Percentiles rank a stretch among this genome's conserved stretches.
Evolutionary conservation across 2,797 vertebrate genomes (phyloP).

Genomic region (Coendou prehensilis): DNA sequence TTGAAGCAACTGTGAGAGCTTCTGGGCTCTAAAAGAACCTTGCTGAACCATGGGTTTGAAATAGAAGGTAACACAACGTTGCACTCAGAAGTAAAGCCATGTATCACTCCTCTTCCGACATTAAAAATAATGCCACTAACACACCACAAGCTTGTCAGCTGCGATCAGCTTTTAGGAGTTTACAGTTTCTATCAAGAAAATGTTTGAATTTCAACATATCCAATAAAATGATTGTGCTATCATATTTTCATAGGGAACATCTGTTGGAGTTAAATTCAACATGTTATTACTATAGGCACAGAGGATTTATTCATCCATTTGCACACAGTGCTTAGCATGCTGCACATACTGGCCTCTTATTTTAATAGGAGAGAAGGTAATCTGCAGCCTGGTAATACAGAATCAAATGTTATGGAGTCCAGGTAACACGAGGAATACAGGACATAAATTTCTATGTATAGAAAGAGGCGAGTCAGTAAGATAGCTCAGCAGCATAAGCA

Average conservation of each 20-base stretch:
- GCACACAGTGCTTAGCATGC: neutral
- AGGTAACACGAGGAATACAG: slow-evolving; percentile 84
- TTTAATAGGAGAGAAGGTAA: slow-evolving; percentile 66
- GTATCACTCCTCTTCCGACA: neutral
- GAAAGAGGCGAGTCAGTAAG: slow-evolving; percentile 39
- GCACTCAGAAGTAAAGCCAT: slow-evolving; percentile 39
- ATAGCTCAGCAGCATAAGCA: too few relatives aligned
- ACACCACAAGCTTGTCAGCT: neutral
- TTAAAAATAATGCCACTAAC: slow-evolving; percentile 59
- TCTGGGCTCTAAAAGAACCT: neutral
- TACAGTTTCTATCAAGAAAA: slow-evolving; percentile 61
- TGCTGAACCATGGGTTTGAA: slow-evolving; percentile 15
- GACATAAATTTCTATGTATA: slow-evolving; percentile 61
- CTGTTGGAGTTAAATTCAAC: slow-evolving; percentile 81
- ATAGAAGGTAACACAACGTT: neutral
- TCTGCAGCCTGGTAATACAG: slow-evolving; percentile 77
- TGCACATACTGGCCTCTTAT: slow-evolving; percentile 69
- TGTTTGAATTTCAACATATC: slow-evolving; percentile 76
- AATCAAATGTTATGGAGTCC: slow-evolving; percentile 82
- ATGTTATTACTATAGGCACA: slow-evolving; percentile 78
- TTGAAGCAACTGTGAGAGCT: neutral
- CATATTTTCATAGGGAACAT: slow-evolving; percentile 83
- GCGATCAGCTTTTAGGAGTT: slow-evolving; percentile 46
- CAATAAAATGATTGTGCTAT: slow-evolving; percentile 72
- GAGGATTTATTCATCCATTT: slow-evolving; percentile 82